A percentile compares a stretch with the other conserved stretches of the same genome.
phyloP scores from a whole-genome alignment of 1,140 invertebrate genomes.

The Lamellibrachia luymesi region DNA sequence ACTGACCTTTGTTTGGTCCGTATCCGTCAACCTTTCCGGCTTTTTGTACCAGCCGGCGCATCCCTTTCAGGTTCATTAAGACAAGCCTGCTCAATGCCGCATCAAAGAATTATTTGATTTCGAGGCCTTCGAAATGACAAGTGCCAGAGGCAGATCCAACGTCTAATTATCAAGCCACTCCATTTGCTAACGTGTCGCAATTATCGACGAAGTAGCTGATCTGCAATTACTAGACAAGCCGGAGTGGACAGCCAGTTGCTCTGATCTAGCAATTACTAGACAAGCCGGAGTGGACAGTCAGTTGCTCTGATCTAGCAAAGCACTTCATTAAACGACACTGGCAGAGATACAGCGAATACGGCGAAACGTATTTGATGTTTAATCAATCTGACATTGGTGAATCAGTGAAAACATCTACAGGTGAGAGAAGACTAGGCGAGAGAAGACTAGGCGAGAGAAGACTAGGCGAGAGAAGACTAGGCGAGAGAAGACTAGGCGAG shows the following conservation, averaged over 20 bases:
- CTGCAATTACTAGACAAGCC: neutral
- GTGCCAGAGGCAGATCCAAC: too few species aligned
- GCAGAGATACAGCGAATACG: neutral
- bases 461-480: too few species aligned
- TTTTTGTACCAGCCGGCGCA: too few species aligned
- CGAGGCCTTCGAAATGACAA: too few species aligned
- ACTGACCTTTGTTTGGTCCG: too few species aligned
- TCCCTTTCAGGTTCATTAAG: too few species aligned
- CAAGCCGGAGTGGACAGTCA: neutral
- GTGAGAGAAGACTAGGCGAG: neutral
- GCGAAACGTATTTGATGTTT: neutral
- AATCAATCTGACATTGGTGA: neutral
- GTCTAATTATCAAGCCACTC: too few species aligned
- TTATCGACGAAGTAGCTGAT: neutral
- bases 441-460: too few species aligned
- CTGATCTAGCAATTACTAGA: constrained; percentile 3
- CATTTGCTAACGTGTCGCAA: neutral
- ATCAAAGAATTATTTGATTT: too few species aligned
- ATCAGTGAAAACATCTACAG: neutral
- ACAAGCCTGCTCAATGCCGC: too few species aligned
- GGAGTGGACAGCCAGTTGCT: neutral
- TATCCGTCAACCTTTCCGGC: too few species aligned
- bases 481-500: too few species aligned
- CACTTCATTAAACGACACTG: neutral
- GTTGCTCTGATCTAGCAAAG: neutral